A percentile compares a stretch with the other conserved stretches of the same genome.
Evolutionary conservation across 1,140 invertebrate genomes (phyloP).

Genomic region (Octopus sinensis): DNA sequence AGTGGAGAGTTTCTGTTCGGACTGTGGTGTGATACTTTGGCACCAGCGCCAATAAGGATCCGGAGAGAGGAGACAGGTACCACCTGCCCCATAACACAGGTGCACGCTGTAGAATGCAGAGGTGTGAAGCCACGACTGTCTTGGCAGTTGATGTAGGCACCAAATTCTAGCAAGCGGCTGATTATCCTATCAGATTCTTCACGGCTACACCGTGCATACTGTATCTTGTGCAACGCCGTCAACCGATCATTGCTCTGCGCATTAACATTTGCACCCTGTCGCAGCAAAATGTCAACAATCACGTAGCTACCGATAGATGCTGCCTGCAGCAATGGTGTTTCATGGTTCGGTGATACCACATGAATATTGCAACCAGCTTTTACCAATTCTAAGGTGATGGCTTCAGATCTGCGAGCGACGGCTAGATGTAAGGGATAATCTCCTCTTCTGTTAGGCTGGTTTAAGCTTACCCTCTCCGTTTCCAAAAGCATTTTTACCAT

Average conservation of each 20-base stretch:
- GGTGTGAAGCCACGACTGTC: too few species aligned
- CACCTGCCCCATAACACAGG: too few species aligned
- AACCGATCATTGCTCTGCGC: not conserved
- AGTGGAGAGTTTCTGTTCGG: too few species aligned
- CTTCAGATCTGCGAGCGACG: not conserved
- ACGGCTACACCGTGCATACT: conserved; percentile 12
- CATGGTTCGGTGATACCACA: not conserved
- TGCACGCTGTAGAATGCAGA: too few species aligned
- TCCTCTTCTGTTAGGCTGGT: not conserved
- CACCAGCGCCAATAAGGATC: too few species aligned
- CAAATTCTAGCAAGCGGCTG: too few species aligned
- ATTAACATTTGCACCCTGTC: conserved; percentile 20
- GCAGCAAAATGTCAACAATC: conserved; percentile 11
- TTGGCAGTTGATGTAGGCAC: too few species aligned
- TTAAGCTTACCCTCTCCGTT: not conserved
- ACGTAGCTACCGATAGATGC: not conserved
- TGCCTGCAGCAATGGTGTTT: conserved; percentile 19
- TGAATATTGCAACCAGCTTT: conserved; percentile 14
- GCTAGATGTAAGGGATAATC: conserved; percentile 15
- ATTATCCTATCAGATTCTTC: too few species aligned
- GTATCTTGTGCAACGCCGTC: conserved; percentile 16
- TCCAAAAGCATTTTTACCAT: conserved; percentile 14
- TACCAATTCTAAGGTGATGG: not conserved
- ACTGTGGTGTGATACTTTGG: too few species aligned
- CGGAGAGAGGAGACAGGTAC: too few species aligned